Base-by-base conservation (phyloP, 2,888 invertebrate genomes). In the Cryptocephalus primarius region DNA sequence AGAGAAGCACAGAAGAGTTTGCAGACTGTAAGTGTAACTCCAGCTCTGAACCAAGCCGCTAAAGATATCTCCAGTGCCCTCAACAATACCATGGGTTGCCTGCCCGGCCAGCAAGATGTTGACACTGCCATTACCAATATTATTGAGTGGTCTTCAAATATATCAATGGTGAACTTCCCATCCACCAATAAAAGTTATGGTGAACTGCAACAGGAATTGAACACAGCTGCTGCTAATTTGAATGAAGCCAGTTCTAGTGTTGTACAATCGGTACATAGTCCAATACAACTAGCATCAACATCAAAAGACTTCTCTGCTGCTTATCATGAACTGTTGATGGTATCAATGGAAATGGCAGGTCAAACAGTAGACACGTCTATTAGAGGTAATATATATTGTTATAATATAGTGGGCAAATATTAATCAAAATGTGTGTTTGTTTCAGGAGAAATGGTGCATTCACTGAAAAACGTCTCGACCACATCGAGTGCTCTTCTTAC, bases 91-190 rank as follows among this genome's bases (percentile, higher is more conserved):
- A 80, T 95, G 44, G 85, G 86, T 55, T 89, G 90, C 52, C 78
- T 96, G 39, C 95, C 96, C 0, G 93, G 94, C 0, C 93, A 95
- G 67, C 82, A 85, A 45, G 94, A 95, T 64, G 85, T 97, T n/a
- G 95, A 96, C 65, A 79, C 83, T 13, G 90, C 91, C 0, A 80
- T 93, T 57, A 80, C 83, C 52, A 83, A 81, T 58, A 90, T 95
- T 54, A 84, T 82, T 49, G 83, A 86, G 58, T 79, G 85, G 39
- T 78, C 83, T 42, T 80, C 86, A 57, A 79, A 83, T 9, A 74
- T 92, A 13, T 79, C 82, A 54, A 77, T 77, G 67, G 80, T 80
- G 38, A 81, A 85, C 62, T 88, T 87, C 69, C 91, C 90, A 4
- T 76, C 76, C 0, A 82, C 85, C 0, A 78, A 77, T 58, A 83